A percentile compares a stretch with the other conserved stretches of the same genome.
Conservation (phyloP, 2,797 vertebrate species). For the Semaprochilodus insignis region DNA sequence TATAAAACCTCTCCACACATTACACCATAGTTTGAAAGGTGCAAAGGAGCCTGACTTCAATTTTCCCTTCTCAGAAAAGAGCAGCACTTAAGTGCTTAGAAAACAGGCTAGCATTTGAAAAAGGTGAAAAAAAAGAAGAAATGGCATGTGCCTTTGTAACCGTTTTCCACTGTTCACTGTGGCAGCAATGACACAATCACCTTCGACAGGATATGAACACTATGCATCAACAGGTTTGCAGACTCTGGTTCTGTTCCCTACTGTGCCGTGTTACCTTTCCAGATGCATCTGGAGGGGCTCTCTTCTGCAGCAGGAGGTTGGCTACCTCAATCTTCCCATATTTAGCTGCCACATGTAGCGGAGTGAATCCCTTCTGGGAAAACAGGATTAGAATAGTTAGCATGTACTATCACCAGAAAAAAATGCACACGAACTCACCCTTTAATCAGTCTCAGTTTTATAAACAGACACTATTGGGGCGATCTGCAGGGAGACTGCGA, state of each 20-base stretch:
- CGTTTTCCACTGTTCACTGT: neutral
- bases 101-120: conserved; percentile 16
- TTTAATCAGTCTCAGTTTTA: neutral
- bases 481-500: conserved; percentile 4
- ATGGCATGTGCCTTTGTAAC: too few species aligned
- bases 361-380: conserved; percentile 96
- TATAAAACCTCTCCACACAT: conserved; percentile 14
- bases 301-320: conserved; percentile 94
- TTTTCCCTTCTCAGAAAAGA: conserved; percentile 16
- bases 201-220: neutral
- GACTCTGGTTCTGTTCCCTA: neutral
- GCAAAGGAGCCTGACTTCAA: neutral
- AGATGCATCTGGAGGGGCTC: conserved; percentile 89
- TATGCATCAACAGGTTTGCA: neutral
- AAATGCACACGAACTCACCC: neutral
- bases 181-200: neutral
- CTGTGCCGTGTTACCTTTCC: conserved; percentile 87
- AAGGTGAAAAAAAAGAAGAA: neutral
- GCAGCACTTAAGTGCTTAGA: conserved; percentile 28
- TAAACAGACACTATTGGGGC: neutral
- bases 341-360: conserved; percentile 95
- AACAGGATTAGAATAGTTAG: conserved; percentile 18
- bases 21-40: conserved; percentile 17
- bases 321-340: conserved; percentile 97
- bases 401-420: neutral